phyloP scores from a whole-genome alignment of 2,888 invertebrate species.

The Drosophila mettleri region DNA sequence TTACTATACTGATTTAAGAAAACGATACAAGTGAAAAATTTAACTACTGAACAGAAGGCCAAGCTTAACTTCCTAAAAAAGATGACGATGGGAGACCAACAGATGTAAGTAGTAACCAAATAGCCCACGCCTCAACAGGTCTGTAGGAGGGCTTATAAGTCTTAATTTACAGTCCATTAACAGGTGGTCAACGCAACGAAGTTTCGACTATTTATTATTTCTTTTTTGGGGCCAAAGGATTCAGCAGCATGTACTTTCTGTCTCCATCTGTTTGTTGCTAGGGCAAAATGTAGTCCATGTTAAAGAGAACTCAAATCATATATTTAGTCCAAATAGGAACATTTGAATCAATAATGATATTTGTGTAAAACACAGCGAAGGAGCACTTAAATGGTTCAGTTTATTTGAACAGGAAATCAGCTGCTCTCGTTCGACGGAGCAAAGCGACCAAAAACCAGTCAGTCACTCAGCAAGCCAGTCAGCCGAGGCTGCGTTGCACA shows the following conservation, averaged over 20 bases:
- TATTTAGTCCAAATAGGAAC: no score
- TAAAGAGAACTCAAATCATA: no score
- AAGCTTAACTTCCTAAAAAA: background rate
- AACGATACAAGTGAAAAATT: conserved; percentile 7
- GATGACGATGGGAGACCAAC: no score
- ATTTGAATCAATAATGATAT: background rate
- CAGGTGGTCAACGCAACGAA: conserved; percentile 30
- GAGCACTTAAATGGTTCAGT: background rate
- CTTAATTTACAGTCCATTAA: conserved; percentile 6
- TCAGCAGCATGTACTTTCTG: no score
- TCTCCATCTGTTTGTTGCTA: no score
- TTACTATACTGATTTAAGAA: background rate
- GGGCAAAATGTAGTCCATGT: no score
- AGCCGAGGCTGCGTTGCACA: conserved; percentile 59
- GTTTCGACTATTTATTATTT: background rate
- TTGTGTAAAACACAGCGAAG: background rate
- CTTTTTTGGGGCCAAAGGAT: no score
- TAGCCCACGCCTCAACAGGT: background rate
- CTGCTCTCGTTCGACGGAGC: conserved; percentile 42
- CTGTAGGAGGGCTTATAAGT: background rate
- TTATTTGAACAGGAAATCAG: conserved; percentile 32
- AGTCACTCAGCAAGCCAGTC: conserved; percentile 56
- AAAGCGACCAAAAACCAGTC: conserved; percentile 37
- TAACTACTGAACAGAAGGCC: background rate
- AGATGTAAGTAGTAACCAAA: conserved; percentile 27